phyloP scores from a whole-genome alignment of 2,113 vertebrate species.

The Glaucomys volans region DNA sequence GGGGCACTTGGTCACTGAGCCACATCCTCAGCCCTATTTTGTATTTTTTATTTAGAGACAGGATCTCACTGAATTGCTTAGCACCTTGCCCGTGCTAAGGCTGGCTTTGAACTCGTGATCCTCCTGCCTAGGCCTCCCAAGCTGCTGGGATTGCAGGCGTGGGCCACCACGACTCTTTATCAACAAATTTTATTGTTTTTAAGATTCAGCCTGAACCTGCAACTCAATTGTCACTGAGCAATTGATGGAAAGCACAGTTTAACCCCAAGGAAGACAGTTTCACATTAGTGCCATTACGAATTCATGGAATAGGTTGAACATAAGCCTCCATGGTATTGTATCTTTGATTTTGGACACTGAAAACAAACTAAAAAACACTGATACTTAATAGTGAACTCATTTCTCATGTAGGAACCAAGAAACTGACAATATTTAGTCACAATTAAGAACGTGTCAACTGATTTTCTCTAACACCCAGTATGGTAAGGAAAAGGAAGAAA shows the following conservation, averaged over 20 bases:
- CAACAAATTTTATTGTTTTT: constrained; percentile 7
- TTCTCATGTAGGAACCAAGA: constrained; percentile 4
- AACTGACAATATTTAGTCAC: constrained; percentile 10
- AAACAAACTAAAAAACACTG: neutral
- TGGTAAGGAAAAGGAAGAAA: neutral
- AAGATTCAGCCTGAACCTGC: neutral
- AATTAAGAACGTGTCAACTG: neutral
- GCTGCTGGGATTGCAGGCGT: too few species aligned
- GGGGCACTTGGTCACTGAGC: too few species aligned
- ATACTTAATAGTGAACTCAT: constrained; percentile 26
- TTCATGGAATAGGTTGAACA: neutral
- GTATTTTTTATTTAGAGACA: too few species aligned
- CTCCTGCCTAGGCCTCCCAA: too few species aligned
- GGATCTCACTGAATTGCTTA: too few species aligned
- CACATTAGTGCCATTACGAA: constrained; percentile 23
- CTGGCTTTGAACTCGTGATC: too few species aligned
- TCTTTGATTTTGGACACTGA: constrained; percentile 27
- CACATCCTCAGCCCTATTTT: too few species aligned
- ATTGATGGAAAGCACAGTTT: neutral
- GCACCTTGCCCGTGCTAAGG: too few species aligned
- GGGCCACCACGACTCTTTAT: constrained; percentile 41
- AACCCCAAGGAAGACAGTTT: constrained; percentile 1
- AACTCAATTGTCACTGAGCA: neutral
- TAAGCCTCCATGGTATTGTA: neutral
- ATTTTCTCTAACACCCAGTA: constrained; percentile 13